Percentiles rank a stretch among this genome's conserved stretches.
Conservation (phyloP, 2,888 invertebrate species). For the Agrotis segetum region DNA sequence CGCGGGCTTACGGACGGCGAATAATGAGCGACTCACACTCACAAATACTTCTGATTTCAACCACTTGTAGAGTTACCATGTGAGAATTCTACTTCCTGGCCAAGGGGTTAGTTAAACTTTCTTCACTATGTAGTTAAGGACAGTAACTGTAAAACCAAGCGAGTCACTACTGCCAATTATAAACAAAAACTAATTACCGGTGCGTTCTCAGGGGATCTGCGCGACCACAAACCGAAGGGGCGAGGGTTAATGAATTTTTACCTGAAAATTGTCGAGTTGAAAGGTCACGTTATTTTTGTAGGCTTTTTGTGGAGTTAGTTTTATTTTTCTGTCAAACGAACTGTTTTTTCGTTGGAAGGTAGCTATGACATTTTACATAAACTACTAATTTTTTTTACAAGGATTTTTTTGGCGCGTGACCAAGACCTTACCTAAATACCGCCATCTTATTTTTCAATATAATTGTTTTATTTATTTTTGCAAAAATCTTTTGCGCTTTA, state of each 20-base stretch:
- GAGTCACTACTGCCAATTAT: constrained; percentile 46
- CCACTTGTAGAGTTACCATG: too few species aligned
- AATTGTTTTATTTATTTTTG: too few species aligned
- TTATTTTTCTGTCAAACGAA: neutral
- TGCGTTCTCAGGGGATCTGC: constrained; percentile 45
- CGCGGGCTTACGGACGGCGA: too few species aligned
- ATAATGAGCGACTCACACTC: too few species aligned
- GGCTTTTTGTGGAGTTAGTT: neutral
- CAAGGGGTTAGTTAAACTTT: constrained; percentile 17
- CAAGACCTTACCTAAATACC: too few species aligned
- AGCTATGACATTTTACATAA: neutral
- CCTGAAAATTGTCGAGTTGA: constrained; percentile 10
- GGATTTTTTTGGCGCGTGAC: too few species aligned
- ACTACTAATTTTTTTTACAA: too few species aligned
- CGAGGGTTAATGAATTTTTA: constrained; percentile 15
- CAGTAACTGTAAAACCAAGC: constrained; percentile 21
- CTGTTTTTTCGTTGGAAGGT: neutral
- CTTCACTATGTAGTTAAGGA: constrained; percentile 13
- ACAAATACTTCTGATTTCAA: too few species aligned
- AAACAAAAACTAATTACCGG: constrained; percentile 56
- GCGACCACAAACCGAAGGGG: constrained; percentile 21
- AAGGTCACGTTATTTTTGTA: neutral
- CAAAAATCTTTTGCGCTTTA: too few species aligned
- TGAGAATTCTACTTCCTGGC: too few species aligned
- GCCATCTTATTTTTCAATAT: too few species aligned